Evolutionary conservation across 2,797 vertebrate species (phyloP).

Genomic region (Lophotriccus pileatus): DNA sequence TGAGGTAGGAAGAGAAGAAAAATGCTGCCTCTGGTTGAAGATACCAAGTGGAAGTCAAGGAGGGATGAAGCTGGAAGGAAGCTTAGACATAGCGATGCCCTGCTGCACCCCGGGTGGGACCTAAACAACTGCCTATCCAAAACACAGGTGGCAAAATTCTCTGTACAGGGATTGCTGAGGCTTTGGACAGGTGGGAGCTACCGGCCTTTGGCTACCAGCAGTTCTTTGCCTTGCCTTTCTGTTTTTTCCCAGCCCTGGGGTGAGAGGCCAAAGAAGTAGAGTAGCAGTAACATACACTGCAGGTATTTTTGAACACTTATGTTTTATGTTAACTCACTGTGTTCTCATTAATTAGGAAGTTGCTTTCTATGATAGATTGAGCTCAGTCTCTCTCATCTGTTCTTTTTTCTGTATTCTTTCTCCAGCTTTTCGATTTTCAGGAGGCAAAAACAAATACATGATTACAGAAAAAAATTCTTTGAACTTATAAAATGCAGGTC

Average conservation of each 20-base stretch:
- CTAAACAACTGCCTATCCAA: not conserved
- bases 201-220: not conserved
- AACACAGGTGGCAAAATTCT: not conserved
- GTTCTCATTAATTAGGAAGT: not conserved
- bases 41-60: not conserved
- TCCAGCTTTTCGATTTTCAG: conserved; percentile 33
- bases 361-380: not conserved
- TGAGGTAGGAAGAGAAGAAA: not conserved
- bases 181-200: not conserved
- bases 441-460: conserved; percentile 41
- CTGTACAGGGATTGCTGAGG: not conserved
- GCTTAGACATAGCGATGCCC: accelerated
- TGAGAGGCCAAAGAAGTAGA: not conserved
- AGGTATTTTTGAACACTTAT: not conserved
- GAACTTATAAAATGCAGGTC: conserved; percentile 58
- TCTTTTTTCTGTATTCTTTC: not conserved
- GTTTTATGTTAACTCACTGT: not conserved
- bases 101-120: not conserved
- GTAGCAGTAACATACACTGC: not conserved
- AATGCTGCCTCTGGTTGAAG: not conserved
- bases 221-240: not conserved
- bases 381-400: not conserved
- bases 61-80: not conserved
- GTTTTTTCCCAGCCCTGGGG: not conserved
- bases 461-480: conserved; percentile 48